phyloP scores from a whole-genome alignment of 2,797 vertebrate genomes.

The Capromys pilorides region DNA sequence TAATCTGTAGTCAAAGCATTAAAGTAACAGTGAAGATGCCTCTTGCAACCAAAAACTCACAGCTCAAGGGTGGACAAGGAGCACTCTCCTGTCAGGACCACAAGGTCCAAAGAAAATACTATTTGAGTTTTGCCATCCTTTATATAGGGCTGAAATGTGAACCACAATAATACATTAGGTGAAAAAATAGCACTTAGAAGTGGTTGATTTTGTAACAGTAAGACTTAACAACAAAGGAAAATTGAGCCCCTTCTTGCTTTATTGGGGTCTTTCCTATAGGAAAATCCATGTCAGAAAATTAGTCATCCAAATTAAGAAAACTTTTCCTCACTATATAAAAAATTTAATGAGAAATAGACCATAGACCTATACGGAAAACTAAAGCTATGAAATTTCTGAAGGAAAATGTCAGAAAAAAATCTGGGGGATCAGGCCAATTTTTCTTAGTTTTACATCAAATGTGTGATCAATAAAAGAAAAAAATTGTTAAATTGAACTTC shows the following conservation, averaged over 20 bases:
- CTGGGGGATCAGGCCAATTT: background rate
- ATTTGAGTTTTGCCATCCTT: background rate
- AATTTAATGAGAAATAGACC: background rate
- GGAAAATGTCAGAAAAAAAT: background rate
- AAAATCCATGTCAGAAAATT: background rate
- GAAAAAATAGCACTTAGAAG: background rate
- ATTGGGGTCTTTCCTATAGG: background rate
- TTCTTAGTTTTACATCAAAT: slow-evolving; percentile 43
- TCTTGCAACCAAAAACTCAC: background rate
- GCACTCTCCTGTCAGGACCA: background rate
- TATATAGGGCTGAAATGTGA: background rate
- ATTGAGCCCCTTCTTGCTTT: background rate
- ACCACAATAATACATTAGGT: background rate
- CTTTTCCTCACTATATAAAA: slow-evolving; percentile 12
- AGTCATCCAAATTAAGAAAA: background rate
- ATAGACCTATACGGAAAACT: background rate
- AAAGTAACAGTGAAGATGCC: background rate
- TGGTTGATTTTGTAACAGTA: background rate
- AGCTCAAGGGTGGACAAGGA: background rate
- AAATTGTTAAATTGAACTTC: background rate
- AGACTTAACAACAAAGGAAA: background rate
- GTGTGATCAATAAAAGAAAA: background rate
- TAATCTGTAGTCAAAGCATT: background rate
- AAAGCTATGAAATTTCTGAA: slow-evolving; percentile 3
- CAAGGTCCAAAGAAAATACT: slow-evolving; percentile 25